phyloP scores from a whole-genome alignment of 2,797 vertebrate species.

The Sarcophilus harrisii region DNA sequence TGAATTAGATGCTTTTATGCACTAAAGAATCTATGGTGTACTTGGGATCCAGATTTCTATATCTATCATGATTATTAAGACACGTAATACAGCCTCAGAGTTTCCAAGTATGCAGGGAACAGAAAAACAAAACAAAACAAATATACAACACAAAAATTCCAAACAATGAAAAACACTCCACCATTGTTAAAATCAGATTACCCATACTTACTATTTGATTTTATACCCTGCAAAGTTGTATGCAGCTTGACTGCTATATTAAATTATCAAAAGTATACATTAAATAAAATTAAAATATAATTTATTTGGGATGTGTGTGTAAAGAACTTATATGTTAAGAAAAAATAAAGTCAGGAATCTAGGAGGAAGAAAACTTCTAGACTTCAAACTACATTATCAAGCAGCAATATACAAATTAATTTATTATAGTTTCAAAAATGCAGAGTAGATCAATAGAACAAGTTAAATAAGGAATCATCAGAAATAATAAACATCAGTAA shows the following conservation, averaged over 20 bases:
- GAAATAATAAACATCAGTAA: neutral
- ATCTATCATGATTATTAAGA: neutral
- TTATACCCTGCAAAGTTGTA: neutral
- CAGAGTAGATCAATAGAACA: neutral
- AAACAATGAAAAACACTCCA: too few relatives aligned
- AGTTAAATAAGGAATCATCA: neutral
- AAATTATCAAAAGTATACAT: neutral
- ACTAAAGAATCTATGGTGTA: neutral
- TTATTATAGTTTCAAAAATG: neutral
- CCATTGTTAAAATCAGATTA: neutral
- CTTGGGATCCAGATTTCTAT: neutral
- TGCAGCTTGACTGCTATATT: neutral
- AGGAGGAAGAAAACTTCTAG: neutral
- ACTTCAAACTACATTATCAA: neutral
- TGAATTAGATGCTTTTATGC: neutral
- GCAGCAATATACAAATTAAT: neutral
- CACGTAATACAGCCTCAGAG: neutral
- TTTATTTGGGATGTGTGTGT: neutral
- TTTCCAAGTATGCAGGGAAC: neutral
- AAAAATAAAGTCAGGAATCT: neutral
- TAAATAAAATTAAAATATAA: neutral
- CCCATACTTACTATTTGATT: slow-evolving; percentile 9
- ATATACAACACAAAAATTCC: too few relatives aligned
- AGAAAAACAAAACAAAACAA: neutral
- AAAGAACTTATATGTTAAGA: neutral